phyloP scores from a whole-genome alignment of 2,797 vertebrate species.

The Ciconia nigra region DNA sequence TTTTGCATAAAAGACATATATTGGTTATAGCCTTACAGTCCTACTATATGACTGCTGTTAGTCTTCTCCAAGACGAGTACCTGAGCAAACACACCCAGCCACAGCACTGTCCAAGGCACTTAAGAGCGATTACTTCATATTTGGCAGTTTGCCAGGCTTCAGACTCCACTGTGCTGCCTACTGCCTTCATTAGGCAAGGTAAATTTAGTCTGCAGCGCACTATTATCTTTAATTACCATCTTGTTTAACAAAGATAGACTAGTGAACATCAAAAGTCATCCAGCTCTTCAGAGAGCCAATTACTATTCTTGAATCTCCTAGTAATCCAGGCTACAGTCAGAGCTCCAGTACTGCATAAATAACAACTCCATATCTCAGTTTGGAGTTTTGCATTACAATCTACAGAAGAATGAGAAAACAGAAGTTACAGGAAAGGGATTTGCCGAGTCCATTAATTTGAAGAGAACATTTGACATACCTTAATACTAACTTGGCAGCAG shows the following conservation, averaged over 20 bases:
- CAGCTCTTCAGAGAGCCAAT: neutral
- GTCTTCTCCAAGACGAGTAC: neutral
- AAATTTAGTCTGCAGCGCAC: neutral
- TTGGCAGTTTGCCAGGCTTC: neutral
- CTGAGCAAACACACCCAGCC: neutral
- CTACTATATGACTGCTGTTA: accelerated
- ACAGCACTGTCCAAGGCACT: neutral
- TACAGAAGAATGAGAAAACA: neutral
- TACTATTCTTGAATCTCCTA: neutral
- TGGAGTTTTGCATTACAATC: neutral
- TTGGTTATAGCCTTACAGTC: neutral
- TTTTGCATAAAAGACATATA: neutral
- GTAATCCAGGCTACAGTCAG: neutral
- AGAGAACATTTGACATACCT: neutral
- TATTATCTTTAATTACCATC: slow-evolving; percentile 43
- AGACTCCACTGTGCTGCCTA: neutral
- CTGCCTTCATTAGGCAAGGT: neutral
- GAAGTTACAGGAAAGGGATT: neutral
- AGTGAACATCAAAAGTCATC: neutral
- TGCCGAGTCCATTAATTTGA: neutral
- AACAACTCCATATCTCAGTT: neutral
- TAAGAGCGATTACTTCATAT: neutral
- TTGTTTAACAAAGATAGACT: neutral
- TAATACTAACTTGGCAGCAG: neutral
- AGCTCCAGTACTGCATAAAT: neutral